These are phyloP conservation scores for Calidris pugnax DNA, from an alignment of 2,113 vertebrate genomes.

Conservation along the genomic window DNA sequence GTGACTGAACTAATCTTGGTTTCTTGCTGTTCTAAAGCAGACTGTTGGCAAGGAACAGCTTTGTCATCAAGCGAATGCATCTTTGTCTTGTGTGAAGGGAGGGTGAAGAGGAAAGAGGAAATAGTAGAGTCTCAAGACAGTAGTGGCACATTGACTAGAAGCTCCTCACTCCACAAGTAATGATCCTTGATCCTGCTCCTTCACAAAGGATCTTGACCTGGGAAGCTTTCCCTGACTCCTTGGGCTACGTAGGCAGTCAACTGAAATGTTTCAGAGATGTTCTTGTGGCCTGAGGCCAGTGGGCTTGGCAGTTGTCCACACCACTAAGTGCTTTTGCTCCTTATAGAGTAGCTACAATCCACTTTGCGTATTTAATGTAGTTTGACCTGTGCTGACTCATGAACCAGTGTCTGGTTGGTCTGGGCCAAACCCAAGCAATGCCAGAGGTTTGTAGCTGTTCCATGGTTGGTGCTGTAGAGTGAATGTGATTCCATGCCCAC, in stretches of 20 bases:
- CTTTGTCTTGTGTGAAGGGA: neutral
- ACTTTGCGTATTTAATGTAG: neutral
- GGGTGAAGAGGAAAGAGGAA: neutral
- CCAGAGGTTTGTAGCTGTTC: neutral
- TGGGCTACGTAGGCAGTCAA: neutral
- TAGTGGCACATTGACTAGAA: neutral
- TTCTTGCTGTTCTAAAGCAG: conserved; percentile 12
- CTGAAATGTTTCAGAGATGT: neutral
- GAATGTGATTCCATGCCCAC: neutral
- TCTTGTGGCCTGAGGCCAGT: neutral
- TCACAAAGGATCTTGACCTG: neutral
- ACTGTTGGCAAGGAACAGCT: neutral
- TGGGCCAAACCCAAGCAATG: accelerated
- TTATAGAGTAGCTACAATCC: neutral
- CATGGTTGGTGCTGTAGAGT: neutral
- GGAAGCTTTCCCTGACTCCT: neutral
- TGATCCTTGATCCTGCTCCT: neutral
- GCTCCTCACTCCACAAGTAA: neutral
- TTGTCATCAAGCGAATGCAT: neutral
- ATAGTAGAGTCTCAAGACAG: neutral
- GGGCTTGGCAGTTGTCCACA: neutral
- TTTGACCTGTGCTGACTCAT: neutral
- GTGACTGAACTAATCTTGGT: neutral
- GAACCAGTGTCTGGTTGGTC: neutral
- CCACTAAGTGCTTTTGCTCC: neutral